These are phyloP conservation scores for Galerucella calmariensis DNA, from an alignment of 2,888 invertebrate species.

Conservation along the genomic window DNA sequence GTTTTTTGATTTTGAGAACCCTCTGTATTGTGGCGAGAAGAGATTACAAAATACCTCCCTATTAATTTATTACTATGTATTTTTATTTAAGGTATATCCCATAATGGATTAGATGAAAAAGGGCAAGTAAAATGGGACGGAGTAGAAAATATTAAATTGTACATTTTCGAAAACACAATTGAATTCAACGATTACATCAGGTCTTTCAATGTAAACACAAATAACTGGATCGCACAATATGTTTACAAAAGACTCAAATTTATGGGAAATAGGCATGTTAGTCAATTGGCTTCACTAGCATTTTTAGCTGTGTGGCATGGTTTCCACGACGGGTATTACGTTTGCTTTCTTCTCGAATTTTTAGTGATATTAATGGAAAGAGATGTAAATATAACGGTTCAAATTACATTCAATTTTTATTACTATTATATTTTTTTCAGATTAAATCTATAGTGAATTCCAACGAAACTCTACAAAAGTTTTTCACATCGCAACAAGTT, in stretches of 20 bases:
- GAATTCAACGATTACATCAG: slow-evolving; percentile 88
- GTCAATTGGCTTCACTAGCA: slow-evolving; percentile 83
- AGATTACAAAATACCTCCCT: too few species aligned
- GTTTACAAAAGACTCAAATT: slow-evolving; percentile 94
- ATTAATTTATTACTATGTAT: too few species aligned
- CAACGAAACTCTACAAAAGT: slow-evolving; percentile 65
- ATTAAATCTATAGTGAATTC: slow-evolving; percentile 69
- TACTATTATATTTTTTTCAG: slow-evolving; percentile 58
- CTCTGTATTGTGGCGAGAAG: too few species aligned
- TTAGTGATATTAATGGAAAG: slow-evolving; percentile 86
- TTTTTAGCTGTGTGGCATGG: slow-evolving; percentile 98
- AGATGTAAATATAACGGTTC: slow-evolving; percentile 71
- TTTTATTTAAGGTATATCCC: slow-evolving; percentile 80
- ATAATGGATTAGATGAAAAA: slow-evolving; percentile 77
- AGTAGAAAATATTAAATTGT: slow-evolving; percentile 88
- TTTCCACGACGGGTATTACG: slow-evolving; percentile 92
- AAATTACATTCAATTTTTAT: background rate
- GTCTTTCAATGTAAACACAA: slow-evolving; percentile 96
- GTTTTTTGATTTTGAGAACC: too few species aligned
- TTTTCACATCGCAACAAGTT: slow-evolving; percentile 63
- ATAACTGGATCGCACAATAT: slow-evolving; percentile 93
- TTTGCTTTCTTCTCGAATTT: slow-evolving; percentile 93
- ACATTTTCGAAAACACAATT: slow-evolving; percentile 82
- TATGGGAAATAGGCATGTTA: slow-evolving; percentile 81
- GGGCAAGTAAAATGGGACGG: slow-evolving; percentile 84